Percentiles rank a stretch among this genome's conserved stretches.
phyloP scores from a whole-genome alignment of 2,888 invertebrate species.

The Tridacna crocea region DNA sequence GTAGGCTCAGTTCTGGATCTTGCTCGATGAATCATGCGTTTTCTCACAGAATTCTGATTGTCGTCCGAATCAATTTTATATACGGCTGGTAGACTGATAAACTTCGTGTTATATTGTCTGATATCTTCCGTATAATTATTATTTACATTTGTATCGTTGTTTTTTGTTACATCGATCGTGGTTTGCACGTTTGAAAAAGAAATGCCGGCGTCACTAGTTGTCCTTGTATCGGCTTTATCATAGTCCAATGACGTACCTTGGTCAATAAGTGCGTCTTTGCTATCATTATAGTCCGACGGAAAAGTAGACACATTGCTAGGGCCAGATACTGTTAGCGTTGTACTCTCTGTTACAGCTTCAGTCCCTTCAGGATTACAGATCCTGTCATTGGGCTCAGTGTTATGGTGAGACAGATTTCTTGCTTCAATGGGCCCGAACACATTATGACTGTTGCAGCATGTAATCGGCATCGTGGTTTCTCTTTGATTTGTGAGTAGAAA shows the following conservation, averaged over 20 bases:
- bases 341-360: background rate
- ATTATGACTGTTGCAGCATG: background rate
- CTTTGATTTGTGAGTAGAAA: background rate
- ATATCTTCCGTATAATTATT: background rate
- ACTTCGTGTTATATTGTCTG: conserved; percentile 25
- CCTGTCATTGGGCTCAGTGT: background rate
- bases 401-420: background rate
- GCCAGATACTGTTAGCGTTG: background rate
- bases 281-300: background rate
- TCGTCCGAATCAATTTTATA: conserved; percentile 52
- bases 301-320: background rate
- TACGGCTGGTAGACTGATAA: conserved; percentile 45
- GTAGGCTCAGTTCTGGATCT: conserved; percentile 26
- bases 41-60: conserved; percentile 38
- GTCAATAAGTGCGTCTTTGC: background rate
- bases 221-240: background rate
- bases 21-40: conserved; percentile 29
- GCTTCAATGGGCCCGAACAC: background rate
- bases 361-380: background rate
- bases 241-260: background rate
- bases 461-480: background rate
- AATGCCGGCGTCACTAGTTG: background rate
- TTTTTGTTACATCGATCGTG: background rate
- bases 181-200: background rate
- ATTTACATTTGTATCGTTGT: background rate